Evolutionary conservation across 2,888 invertebrate species (phyloP), one percentile per base, ranked within the genome.

Genomic region (Oscheius sp.): DNA sequence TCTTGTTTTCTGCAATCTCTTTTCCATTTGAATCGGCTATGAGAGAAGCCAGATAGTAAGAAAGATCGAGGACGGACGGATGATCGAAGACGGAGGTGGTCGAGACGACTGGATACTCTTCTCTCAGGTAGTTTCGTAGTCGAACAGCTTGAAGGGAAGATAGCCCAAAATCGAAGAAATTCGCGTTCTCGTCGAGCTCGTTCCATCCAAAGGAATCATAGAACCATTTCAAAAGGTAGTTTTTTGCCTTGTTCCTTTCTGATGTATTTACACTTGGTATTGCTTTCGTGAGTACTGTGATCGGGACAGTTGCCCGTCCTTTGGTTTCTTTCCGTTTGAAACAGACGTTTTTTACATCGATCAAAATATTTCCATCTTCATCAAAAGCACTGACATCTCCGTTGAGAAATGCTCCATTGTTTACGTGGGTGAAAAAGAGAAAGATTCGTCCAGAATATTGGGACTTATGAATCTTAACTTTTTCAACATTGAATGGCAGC

Each of bases 141-240:
- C 72, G 69, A 2, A 74, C 70, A 3, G 74, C 69, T 45, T 75
- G 78, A 33, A 74, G 71, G 0, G 78, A 78, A 9, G 69, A 66
- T 20, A 78, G 45, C 9, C 78, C 78, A 4, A 78, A 65, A 49
- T 78, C 78, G 20, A 78, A 72, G 65, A 78, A 77, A 9, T 76
- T 76, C 12, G 73, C 56, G 1, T 74, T 72, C 8, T 74, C 73
- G 36, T 78, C 76, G 38, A 78, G 54, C 8, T 78, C 75, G 2
- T 71, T 72, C 72, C 73, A 73, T 24, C 74, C 74, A 56, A 73
- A 73, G 22, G 64, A 67, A 1, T 74, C 71, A 17, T 70, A 69
- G 30, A 78, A 73, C 75, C 75, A 75, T 2, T 66, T n/a, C 30
- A 70, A 66, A 0, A 78, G 41, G n/a, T 59, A 44, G 28, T 30